phyloP scores from a whole-genome alignment of 2,797 vertebrate species.

The Tamandua tetradactyla region DNA sequence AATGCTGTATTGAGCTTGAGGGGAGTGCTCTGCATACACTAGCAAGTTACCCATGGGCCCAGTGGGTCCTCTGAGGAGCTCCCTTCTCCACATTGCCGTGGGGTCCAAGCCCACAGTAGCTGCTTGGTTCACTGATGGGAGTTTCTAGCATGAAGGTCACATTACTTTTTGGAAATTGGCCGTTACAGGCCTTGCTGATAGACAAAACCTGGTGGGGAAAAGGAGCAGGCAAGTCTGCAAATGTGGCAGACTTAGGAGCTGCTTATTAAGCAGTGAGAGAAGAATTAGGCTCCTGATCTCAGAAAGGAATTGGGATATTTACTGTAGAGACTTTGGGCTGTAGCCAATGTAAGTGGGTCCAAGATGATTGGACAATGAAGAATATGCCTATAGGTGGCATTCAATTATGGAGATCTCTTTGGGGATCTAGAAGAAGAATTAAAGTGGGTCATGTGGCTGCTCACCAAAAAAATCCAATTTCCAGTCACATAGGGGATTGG shows the following conservation, averaged over 20 bases:
- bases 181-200: not conserved
- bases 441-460: not conserved
- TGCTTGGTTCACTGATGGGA: not conserved
- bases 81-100: not conserved
- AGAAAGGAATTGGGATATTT: not conserved
- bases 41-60: not conserved
- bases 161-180: not conserved
- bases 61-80: not conserved
- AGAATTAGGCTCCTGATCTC: not conserved
- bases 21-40: not conserved
- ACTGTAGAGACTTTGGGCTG: not conserved
- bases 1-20: not conserved
- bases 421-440: constrained; percentile 6
- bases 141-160: not conserved
- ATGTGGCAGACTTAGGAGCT: not conserved
- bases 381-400: not conserved
- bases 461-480: not conserved
- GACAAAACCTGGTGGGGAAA: not conserved
- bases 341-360: not conserved
- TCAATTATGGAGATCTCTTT: not conserved
- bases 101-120: not conserved
- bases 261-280: not conserved
- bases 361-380: not conserved
- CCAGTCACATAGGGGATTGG: not conserved
- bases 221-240: not conserved